Evolutionary conservation across 2,888 invertebrate species (phyloP).

Genomic region (Erebia epiphron): DNA sequence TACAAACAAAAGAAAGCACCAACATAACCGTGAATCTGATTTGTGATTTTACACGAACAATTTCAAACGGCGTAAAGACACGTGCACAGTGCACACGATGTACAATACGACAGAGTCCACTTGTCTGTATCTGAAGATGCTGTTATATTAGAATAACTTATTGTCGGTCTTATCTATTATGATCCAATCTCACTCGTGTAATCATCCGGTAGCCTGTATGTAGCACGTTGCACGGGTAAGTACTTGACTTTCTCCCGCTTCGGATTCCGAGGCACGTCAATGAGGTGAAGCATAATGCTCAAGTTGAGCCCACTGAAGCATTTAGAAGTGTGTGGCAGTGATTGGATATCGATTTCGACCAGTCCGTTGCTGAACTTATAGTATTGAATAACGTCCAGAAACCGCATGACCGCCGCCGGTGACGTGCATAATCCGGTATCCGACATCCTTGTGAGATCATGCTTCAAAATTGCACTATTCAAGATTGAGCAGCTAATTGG

Average conservation of each 20-base stretch:
- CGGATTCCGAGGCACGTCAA: conserved; percentile 75
- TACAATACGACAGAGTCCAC: conserved; percentile 61
- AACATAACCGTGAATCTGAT: conserved; percentile 31
- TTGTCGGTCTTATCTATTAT: conserved; percentile 69
- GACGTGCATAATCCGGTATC: conserved; percentile 38
- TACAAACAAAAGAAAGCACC: conserved; percentile 30
- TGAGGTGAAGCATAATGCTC: conserved; percentile 72
- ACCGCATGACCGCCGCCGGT: conserved; percentile 48
- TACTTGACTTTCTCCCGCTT: conserved; percentile 77
- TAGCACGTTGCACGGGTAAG: conserved; percentile 66
- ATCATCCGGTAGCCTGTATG: conserved; percentile 58
- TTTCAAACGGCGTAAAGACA: conserved; percentile 44
- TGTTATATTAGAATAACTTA: conserved; percentile 48
- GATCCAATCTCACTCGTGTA: conserved; percentile 70
- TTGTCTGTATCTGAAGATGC: conserved; percentile 55
- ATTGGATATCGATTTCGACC: conserved; percentile 70
- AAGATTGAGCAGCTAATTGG: conserved; percentile 24
- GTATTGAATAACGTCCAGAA: conserved; percentile 59
- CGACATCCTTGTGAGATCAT: conserved; percentile 36
- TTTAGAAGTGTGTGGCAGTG: conserved; percentile 58
- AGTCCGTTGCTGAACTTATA: conserved; percentile 55
- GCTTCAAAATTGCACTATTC: conserved; percentile 20
- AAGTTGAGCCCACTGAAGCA: conserved; percentile 72
- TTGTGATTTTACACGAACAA: conserved; percentile 25
- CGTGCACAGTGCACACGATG: conserved; percentile 35